Evolutionary conservation across 2,113 vertebrate genomes (phyloP), one percentile per base, ranked within the genome.

Genomic region (Datnioides undecimradiatus): DNA sequence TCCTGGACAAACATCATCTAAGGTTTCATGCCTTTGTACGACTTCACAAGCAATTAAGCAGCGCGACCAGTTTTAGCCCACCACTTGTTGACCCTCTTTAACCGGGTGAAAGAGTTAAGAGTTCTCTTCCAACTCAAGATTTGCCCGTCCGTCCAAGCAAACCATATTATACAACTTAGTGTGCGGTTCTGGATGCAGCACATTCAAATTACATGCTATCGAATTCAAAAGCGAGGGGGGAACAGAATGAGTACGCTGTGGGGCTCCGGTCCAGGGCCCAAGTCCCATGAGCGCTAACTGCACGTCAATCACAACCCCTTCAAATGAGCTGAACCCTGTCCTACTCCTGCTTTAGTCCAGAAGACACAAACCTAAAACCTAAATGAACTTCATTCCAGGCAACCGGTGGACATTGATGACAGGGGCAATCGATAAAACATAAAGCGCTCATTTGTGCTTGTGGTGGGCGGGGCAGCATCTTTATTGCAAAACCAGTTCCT

Each of bases 161-260:
- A 83, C 88, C 79, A 85, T 74, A 81, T 92, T 92, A 93, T 87
- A 90, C 82, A 93, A 91, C 79, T 80, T 74, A 77, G 77, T 80
- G 63, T 90, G 90, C 38, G 90, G 92, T 93, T 94, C 91, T 93
- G 89, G 89, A 91, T 73, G 64, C 73, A 82, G 85, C 41, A 41
- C 89, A 84, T 91, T 92, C 85, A 93, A 95, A 94, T 93, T 90
- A 91, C 82, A 94, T 86, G 88, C 86, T 94, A 93, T 94, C 85
- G 10, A 76, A 92, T 94, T 92, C 89, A 92, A 93, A 90, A 51
- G 41, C 62, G n/a, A 73, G 72, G 79, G 73, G 73, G 57, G 64
- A 8, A 75, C 41, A 17, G 68, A 79, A 57, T 14, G 40, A 82
- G 73, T 45, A 62, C 27, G 67, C 62, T 63, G 62, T 31, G 54